Percentiles rank a stretch among this genome's conserved stretches.
These are phyloP conservation scores for Rachycentron canadum DNA, from an alignment of 2,797 vertebrate species.

Conservation along the genomic window DNA sequence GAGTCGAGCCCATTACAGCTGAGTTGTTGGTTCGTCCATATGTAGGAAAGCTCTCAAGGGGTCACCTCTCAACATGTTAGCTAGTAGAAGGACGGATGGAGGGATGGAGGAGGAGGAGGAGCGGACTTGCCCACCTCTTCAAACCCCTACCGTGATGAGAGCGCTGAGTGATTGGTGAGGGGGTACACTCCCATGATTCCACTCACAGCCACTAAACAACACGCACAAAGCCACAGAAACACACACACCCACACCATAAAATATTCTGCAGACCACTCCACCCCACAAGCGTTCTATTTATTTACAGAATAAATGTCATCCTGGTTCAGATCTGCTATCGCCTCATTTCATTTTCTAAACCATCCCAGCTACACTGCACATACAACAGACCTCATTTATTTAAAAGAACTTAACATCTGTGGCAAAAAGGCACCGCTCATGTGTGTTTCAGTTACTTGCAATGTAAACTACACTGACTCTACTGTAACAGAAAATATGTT, in stretches of 20 bases:
- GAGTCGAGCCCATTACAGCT: slow-evolving; percentile 67
- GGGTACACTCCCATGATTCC: slow-evolving; percentile 61
- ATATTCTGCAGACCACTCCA: slow-evolving; percentile 50
- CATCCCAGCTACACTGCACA: not conserved
- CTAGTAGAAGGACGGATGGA: slow-evolving; percentile 54
- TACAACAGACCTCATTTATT: slow-evolving; percentile 18
- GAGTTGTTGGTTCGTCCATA: slow-evolving; percentile 68
- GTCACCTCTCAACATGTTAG: slow-evolving; percentile 73
- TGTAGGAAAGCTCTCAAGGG: slow-evolving; percentile 72
- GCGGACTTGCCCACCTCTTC: slow-evolving; percentile 61
- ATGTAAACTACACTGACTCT: not conserved
- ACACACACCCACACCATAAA: slow-evolving; percentile 17
- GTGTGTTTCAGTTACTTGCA: not conserved
- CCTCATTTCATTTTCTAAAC: slow-evolving; percentile 9
- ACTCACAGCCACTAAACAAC: slow-evolving; percentile 59
- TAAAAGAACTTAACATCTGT: slow-evolving; percentile 4
- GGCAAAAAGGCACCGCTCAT: not conserved
- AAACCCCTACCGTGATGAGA: slow-evolving; percentile 64
- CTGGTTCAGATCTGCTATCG: slow-evolving; percentile 34
- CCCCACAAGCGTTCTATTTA: slow-evolving; percentile 46
- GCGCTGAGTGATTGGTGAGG: slow-evolving; percentile 66
- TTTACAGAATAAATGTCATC: slow-evolving; percentile 65
- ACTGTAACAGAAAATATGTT: not conserved
- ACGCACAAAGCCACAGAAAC: slow-evolving; percentile 4
- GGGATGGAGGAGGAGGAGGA: slow-evolving; percentile 41